phyloP scores from a whole-genome alignment of 2,797 vertebrate species.

The Valencia hispanica region DNA sequence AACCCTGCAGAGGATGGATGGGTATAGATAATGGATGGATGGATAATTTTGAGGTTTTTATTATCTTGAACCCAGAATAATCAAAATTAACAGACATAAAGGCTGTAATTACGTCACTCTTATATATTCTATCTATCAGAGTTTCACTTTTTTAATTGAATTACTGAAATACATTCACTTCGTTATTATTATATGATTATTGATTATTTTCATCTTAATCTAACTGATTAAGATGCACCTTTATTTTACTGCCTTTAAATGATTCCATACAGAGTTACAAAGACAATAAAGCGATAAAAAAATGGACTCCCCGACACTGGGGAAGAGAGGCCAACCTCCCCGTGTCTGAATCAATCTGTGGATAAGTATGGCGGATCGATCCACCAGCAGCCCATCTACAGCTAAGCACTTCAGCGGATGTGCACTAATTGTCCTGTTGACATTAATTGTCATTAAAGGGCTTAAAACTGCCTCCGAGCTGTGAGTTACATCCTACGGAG shows the following conservation, averaged over 20 bases:
- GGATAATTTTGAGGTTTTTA: background rate
- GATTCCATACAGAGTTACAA: background rate
- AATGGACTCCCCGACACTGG: slow-evolving; percentile 37
- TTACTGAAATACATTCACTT: background rate
- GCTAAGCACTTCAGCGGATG: slow-evolving; percentile 75
- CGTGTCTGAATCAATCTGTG: slow-evolving; percentile 76
- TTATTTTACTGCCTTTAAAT: background rate
- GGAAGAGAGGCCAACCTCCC: slow-evolving; percentile 43
- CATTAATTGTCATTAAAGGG: slow-evolving; percentile 85
- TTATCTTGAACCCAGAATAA: background rate
- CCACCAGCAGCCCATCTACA: slow-evolving; percentile 67
- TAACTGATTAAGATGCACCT: background rate
- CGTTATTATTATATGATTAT: too few species aligned
- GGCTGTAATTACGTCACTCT: background rate
- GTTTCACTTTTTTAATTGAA: background rate
- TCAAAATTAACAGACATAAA: background rate
- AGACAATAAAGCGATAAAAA: slow-evolving; percentile 36
- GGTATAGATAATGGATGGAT: too few species aligned
- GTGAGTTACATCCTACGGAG: slow-evolving; percentile 65
- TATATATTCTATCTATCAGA: background rate
- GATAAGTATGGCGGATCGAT: slow-evolving; percentile 80
- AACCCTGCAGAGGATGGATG: too few species aligned
- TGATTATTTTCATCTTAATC: background rate
- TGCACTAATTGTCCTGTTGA: slow-evolving; percentile 84
- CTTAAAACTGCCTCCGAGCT: slow-evolving; percentile 64